Base-by-base conservation (phyloP, 2,113 vertebrate genomes). In the Phyllopteryx taeniolatus region DNA sequence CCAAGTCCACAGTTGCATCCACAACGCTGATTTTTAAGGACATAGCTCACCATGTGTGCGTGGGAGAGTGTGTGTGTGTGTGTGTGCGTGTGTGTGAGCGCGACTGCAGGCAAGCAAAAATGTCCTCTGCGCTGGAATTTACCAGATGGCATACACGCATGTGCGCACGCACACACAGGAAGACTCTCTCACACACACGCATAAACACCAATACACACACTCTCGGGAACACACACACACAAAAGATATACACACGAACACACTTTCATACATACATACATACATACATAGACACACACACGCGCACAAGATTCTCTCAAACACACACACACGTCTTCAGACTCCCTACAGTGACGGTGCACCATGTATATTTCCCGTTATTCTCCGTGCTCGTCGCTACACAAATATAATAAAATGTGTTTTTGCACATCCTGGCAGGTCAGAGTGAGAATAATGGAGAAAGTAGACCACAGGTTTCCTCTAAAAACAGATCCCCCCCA, bases 51-150 rank as follows among this genome's bases (percentile, higher is more conserved):
- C 27, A 27, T 27, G 15, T 76, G 61, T 81, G 76, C 80, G 67
- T 77, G 69, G 11, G 27, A 27, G 27, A 27, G n/a, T 27, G 15
- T 76, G 61, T 81, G 74, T 82, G 67, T 77, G 69, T 27, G 27
- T 27, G 66, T 84, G 82, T 79, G 74, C 2, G 15, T 76, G 61
- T 81, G 76, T 82, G 67, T 77, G 69, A 14, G n/a, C 47, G 61
- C 35, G 63, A 35, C 59, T 75, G 78, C 80, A 83, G 76, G 84
- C 79, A 75, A 86, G 76, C 68, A 77, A 68, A 82, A 88, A 83
- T 83, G 73, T 79, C 75, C 76, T 72, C 76, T 72, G 80, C 85
- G 77, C 79, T 84, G 76, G 76, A 87, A 86, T 86, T 80, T 74
- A 86, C 85, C 87, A 87, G 84, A 88, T 85, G 85, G 83, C 75